Evolutionary conservation across 2,113 vertebrate species (phyloP), one percentile per base, ranked within the genome.

Genomic region (Lycaon pictus): DNA sequence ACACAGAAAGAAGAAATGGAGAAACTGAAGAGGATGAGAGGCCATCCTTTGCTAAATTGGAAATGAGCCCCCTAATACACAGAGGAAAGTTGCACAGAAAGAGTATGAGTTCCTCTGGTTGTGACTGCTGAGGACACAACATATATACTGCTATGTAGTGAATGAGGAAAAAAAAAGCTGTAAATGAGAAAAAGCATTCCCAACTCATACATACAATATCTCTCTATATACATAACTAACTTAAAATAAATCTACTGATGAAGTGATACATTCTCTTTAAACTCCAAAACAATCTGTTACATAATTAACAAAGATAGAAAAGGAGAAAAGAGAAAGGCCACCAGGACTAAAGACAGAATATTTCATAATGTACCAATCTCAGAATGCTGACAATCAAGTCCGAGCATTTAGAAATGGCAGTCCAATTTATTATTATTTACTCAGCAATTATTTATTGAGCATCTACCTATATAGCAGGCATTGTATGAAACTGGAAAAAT

Each of bases 391-490:
- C 48, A 77, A 60, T 90, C 69, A 94, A 86, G 88, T 91, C 55
- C 55, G 77, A 86, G 29, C 43, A 93, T 76, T 85, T 76, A 86
- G 87, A 89, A 85, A 67, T 56, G 20, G 60, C 19, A 87, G 67
- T 43, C 13, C 37, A 90, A 63, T 51, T 53, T 89, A 86, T 86
- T 96, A 72, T 63, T 93, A 92, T 90, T 89, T 25, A 87, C 29
- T 79, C n/a, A 95, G 32, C 3, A 56, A 95, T 55, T 69, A 69
- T 56, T 80, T 56, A 77, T 27, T 95, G 76, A 90, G 25, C 17
- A 87, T 35, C 74, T 65, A 62, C 16, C 27, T 81, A 48, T 32
- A 71, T 58, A 12, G 13, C 55, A 92, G 29, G 5, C 25, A 82
- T 92, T 85, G 76, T 92, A n/a, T 15, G n/a, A 67, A 88, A 74